A percentile compares a stretch with the other conserved stretches of the same genome.
phyloP scores from a whole-genome alignment of 30 jellyfish, hydroid and myxozoan genomes.

The Mastigias papua region DNA sequence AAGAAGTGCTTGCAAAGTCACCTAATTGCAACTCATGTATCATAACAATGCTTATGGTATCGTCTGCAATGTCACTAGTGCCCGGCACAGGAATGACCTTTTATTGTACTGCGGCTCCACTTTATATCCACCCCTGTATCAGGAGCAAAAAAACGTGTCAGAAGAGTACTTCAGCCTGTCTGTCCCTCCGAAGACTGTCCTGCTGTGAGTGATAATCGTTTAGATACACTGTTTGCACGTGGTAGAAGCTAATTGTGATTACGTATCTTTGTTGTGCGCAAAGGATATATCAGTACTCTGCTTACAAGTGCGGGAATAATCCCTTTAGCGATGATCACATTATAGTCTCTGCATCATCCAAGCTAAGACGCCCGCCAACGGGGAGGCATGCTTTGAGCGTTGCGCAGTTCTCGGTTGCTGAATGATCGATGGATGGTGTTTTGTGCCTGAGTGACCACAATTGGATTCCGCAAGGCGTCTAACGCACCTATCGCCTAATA shows the following conservation, averaged over 20 bases:
- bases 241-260: constrained; percentile 76
- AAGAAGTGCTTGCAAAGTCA: not conserved
- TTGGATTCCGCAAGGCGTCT: constrained; percentile 63
- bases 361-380: constrained; percentile 71
- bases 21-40: not conserved
- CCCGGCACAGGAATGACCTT: constrained; percentile 18
- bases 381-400: constrained; percentile 76
- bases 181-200: constrained; percentile 85
- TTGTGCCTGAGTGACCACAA: constrained; percentile 60
- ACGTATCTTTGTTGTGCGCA: constrained; percentile 40
- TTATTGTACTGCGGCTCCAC: not conserved
- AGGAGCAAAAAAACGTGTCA: constrained; percentile 57
- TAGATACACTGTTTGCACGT: constrained; percentile 88
- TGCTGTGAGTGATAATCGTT: constrained; percentile 86
- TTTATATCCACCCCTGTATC: constrained; percentile 51
- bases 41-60: not conserved
- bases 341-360: constrained; percentile 63
- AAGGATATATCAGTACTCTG: constrained; percentile 57
- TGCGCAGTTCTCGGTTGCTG: constrained; percentile 44
- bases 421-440: constrained; percentile 25
- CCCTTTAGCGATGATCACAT: constrained; percentile 73
- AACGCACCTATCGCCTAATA: not conserved
- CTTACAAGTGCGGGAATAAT: constrained; percentile 59
- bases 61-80: not conserved
- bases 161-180: constrained; percentile 82